Conservation (phyloP, 2,888 invertebrate species). For the Acanthosoma haemorrhoidale region DNA sequence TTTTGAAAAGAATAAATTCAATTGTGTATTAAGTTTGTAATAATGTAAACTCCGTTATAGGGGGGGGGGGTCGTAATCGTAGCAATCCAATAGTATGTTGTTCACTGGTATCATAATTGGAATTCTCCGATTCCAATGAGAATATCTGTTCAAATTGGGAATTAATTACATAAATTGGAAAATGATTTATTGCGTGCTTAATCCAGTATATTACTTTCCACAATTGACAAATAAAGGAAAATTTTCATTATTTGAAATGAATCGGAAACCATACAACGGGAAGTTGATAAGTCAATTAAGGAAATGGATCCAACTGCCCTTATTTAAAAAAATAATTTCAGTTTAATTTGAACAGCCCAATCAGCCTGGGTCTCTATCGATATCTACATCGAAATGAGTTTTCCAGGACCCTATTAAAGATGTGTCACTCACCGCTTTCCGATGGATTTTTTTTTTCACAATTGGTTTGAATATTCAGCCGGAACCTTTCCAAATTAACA, state of each 20-base stretch:
- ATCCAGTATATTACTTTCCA: too few species aligned
- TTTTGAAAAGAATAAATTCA: too few species aligned
- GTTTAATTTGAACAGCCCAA: slow-evolving; percentile 7
- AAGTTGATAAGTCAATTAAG: background rate
- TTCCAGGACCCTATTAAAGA: background rate
- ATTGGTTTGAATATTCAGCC: background rate
- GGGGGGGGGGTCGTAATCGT: too few species aligned
- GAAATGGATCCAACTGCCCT: background rate
- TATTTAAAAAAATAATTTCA: background rate
- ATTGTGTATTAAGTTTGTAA: too few species aligned
- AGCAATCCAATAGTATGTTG: too few species aligned
- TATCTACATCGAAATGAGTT: slow-evolving; percentile 12
- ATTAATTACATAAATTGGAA: too few species aligned
- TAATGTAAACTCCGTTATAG: too few species aligned
- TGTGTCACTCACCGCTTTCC: slow-evolving; percentile 4
- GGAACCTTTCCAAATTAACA: background rate
- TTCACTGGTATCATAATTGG: too few species aligned
- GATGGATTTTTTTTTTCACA: background rate
- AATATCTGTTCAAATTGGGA: too few species aligned
- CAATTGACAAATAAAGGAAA: too few species aligned
- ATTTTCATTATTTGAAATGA: background rate
- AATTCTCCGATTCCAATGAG: too few species aligned
- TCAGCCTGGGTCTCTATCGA: background rate
- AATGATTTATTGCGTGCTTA: too few species aligned
- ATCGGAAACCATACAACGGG: background rate